These are phyloP conservation scores for Drosophila maculinotata DNA, from an alignment of 2,888 invertebrate genomes.

Conservation along the genomic window DNA sequence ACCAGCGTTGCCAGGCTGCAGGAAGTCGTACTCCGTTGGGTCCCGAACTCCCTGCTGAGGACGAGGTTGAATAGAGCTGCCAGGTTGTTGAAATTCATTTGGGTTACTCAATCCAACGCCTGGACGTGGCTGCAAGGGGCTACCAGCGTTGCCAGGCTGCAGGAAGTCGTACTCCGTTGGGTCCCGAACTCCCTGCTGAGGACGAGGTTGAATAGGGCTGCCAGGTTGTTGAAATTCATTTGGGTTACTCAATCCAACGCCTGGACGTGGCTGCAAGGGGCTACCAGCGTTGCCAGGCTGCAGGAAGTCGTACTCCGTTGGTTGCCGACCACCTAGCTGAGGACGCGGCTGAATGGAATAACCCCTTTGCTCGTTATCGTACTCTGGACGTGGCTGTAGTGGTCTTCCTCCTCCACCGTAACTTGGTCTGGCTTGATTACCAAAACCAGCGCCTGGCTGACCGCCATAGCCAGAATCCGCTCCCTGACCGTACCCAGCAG, in stretches of 20 bases:
- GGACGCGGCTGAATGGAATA: conserved; percentile 21
- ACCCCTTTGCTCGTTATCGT: too few relatives aligned
- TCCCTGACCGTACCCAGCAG: neutral
- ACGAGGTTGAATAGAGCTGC: conserved; percentile 16
- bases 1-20: conserved; percentile 10
- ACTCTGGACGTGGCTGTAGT: too few relatives aligned
- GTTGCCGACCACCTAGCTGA: neutral
- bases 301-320: conserved; percentile 5
- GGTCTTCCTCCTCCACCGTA: neutral
- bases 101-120: too few relatives aligned
- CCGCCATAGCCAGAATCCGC: neutral
- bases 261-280: conserved; percentile 40
- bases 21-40: neutral
- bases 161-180: neutral
- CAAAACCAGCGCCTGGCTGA: neutral
- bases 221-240: conserved; percentile 9
- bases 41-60: neutral
- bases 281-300: conserved; percentile 1
- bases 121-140: conserved; percentile 35
- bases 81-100: conserved; percentile 8
- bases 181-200: neutral
- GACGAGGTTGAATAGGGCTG: conserved; percentile 19
- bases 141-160: conserved; percentile 10
- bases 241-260: too few relatives aligned
- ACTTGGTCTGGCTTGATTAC: neutral